phyloP scores from a whole-genome alignment of 1,140 invertebrate genomes.

The Penaeus vannamei region DNA sequence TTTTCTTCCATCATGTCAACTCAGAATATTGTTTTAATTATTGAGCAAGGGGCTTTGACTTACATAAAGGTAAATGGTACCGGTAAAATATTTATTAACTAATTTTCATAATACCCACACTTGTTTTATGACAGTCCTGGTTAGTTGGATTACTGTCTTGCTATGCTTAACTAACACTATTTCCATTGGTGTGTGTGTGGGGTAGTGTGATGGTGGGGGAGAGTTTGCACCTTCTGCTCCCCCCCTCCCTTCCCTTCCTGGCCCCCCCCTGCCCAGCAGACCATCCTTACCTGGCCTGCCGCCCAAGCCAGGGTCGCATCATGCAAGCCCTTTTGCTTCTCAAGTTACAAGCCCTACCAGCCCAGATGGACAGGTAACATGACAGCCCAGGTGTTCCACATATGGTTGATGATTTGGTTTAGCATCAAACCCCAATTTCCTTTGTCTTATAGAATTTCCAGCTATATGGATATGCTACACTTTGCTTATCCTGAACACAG shows the following conservation, averaged over 20 bases:
- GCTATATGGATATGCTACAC: too few species aligned
- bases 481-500: too few species aligned
- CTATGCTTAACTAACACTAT: conserved; percentile 52
- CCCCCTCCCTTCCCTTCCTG: conserved; percentile 43
- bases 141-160: conserved; percentile 17
- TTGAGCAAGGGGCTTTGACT: too few species aligned
- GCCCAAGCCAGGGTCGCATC: conserved; percentile 50
- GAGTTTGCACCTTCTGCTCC: conserved; percentile 49
- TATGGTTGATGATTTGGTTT: too few species aligned
- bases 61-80: too few species aligned
- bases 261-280: conserved; percentile 47
- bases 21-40: too few species aligned
- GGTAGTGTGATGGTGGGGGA: conserved; percentile 50
- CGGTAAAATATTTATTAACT: not conserved
- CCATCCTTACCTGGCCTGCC: conserved; percentile 46
- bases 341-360: conserved; percentile 63
- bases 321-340: conserved; percentile 61
- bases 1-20: too few species aligned
- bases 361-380: conserved; percentile 66
- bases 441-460: too few species aligned
- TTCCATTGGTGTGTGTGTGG: conserved; percentile 35
- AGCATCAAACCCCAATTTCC: too few species aligned
- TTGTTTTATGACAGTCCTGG: not conserved
- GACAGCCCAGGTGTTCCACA: not conserved
- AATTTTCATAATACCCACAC: not conserved